Evolutionary conservation across 2,888 invertebrate species (phyloP), one percentile per base, ranked within the genome.

Genomic region (Epistrophella euchroma): DNA sequence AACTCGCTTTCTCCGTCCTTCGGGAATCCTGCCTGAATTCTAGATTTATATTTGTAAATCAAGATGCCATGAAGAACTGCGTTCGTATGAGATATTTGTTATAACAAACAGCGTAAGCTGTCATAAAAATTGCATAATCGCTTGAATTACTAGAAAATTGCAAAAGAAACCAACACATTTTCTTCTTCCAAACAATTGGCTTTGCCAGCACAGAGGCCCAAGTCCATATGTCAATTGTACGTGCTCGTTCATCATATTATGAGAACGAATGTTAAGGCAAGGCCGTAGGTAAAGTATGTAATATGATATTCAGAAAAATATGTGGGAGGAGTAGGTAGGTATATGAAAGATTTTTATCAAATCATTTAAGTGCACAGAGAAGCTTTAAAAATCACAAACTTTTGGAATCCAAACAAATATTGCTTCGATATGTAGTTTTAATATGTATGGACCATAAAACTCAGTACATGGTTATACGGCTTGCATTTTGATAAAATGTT

Each of bases 241-340:
- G 76, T 76, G 81, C 71, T 71, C 76, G 66, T 81, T 75, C 64
- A 81, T 81, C 81, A 75, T 58, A 37, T 10, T 58, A 37, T 10
- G 7, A 37, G 17, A 55, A 22, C 13, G 19, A 72, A 64, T 64
- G 13, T 32, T 25, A 11, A 58, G 37, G 13, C 58, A 17, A 19
- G 37, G 7, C 19, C 58, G 58, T 15, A 35, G 58, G 17, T 28
- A n/a, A 47, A 10, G 47, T 5, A 1, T 47, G 19, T 19, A 45
- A 43, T 17, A 47, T 17, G 47, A 43, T n/a, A 43, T 6, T 40
- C 7, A 43, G 43, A 9, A n/a, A n/a, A 43, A n/a, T 2, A 43
- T 43, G 2, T 43, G 7, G 40, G 15, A n/a, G 15, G 40, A 15
- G 40, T n/a, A n/a, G n/a, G n/a, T n/a, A 2, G 4, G 32, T 10